These are phyloP conservation scores for Aspidiotus destructor DNA, from an alignment of 2,888 invertebrate genomes.

Conservation along the genomic window DNA sequence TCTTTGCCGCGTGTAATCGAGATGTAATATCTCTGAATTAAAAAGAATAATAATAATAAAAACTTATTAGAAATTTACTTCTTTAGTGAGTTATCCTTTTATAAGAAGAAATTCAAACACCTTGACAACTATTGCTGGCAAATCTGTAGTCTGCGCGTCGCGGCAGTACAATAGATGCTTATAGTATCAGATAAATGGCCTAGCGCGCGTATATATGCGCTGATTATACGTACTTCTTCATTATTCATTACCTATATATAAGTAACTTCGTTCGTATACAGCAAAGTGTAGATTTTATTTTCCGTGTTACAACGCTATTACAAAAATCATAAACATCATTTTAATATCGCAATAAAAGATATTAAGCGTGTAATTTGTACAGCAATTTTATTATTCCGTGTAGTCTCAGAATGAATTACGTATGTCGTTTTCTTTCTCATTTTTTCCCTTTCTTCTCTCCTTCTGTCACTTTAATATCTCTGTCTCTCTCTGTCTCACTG, in stretches of 20 bases:
- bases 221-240: not conserved
- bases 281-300: constrained; percentile 3
- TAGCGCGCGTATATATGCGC: not conserved
- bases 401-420: constrained; percentile 7
- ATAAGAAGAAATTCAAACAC: too few relatives aligned
- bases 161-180: too few relatives aligned
- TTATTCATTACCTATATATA: constrained; percentile 4
- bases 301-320: constrained; percentile 21
- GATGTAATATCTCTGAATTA: too few relatives aligned
- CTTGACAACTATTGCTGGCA: too few relatives aligned
- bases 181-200: not conserved
- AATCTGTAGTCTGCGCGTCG: too few relatives aligned
- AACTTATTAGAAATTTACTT: too few relatives aligned
- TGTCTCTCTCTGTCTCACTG: not conserved
- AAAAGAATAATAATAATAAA: too few relatives aligned
- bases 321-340: constrained; percentile 31
- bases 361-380: constrained; percentile 28
- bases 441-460: not conserved
- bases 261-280: not conserved
- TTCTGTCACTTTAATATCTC: not conserved
- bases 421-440: not conserved
- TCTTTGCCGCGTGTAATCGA: too few relatives aligned
- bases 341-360: constrained; percentile 30
- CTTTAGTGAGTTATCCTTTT: too few relatives aligned
- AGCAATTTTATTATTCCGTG: constrained; percentile 28